phyloP scores from a whole-genome alignment of 1,140 invertebrate genomes.

The Bombus vancouverensis region DNA sequence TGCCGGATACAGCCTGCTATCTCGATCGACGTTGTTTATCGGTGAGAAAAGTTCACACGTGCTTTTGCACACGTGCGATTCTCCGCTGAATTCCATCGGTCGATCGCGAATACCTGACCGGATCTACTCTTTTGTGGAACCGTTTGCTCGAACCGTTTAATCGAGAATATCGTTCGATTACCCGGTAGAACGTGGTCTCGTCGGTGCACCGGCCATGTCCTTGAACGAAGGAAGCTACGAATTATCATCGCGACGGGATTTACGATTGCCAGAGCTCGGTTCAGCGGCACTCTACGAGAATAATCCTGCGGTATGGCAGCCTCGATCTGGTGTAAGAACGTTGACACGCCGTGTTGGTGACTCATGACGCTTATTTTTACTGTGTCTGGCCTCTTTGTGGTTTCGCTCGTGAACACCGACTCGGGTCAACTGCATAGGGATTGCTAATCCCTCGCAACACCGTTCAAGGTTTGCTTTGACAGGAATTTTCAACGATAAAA shows the following conservation, averaged over 20 bases:
- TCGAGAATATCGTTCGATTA: too few relatives aligned
- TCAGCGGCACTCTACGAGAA: not conserved
- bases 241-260: not conserved
- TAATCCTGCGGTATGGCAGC: too few relatives aligned
- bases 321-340: not conserved
- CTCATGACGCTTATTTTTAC: constrained; percentile 19
- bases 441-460: not conserved
- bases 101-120: not conserved
- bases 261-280: not conserved
- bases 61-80: constrained; percentile 23
- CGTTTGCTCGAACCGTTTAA: not conserved
- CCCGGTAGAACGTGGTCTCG: not conserved
- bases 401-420: not conserved
- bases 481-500: too few relatives aligned
- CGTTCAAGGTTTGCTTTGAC: not conserved
- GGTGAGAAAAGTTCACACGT: constrained; percentile 12
- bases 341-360: constrained; percentile 25
- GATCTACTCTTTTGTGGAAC: not conserved
- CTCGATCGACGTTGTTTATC: constrained; percentile 27
- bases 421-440: not conserved
- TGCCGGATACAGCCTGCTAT: not conserved
- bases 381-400: constrained; percentile 3
- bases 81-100: not conserved
- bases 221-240: not conserved
- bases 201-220: not conserved